Evolutionary conservation across 2,888 invertebrate species (phyloP).

Genomic region (Minunthozetes semirufus): DNA sequence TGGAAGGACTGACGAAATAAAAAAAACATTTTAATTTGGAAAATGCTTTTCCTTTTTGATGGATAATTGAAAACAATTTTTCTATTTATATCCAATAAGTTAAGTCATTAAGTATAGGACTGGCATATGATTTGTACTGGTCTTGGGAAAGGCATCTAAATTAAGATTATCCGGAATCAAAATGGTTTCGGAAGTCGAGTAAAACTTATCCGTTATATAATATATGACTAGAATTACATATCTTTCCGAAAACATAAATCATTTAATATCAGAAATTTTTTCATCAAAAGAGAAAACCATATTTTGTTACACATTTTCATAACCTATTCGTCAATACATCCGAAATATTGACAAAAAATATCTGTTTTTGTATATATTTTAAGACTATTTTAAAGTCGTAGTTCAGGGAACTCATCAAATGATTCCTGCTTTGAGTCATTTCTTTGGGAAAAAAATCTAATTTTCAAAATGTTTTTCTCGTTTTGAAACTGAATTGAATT

Average conservation of each 20-base stretch:
- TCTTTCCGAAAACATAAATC: neutral
- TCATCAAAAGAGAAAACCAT: neutral
- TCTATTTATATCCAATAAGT: neutral
- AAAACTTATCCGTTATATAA: conserved; percentile 28
- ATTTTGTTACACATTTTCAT: neutral
- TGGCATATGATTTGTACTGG: neutral
- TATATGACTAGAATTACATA: conserved; percentile 5
- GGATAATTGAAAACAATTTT: no score
- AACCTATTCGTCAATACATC: neutral
- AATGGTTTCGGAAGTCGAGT: conserved; percentile 14
- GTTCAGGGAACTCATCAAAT: neutral
- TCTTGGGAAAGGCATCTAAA: neutral
- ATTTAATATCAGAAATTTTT: neutral
- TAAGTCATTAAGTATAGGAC: neutral
- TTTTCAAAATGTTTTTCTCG: neutral
- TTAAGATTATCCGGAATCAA: conserved; percentile 12
- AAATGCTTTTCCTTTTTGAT: no score
- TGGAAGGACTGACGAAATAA: no score
- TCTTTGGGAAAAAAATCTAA: neutral
- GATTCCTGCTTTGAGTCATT: neutral
- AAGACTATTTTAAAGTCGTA: neutral
- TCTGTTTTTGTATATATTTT: no score
- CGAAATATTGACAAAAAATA: no score
- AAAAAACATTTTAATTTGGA: no score
- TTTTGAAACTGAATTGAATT: no score